Percentiles rank a stretch among this genome's conserved stretches.
Evolutionary conservation across 2,797 vertebrate species (phyloP).

Genomic region (Arremon aurantiirostris): DNA sequence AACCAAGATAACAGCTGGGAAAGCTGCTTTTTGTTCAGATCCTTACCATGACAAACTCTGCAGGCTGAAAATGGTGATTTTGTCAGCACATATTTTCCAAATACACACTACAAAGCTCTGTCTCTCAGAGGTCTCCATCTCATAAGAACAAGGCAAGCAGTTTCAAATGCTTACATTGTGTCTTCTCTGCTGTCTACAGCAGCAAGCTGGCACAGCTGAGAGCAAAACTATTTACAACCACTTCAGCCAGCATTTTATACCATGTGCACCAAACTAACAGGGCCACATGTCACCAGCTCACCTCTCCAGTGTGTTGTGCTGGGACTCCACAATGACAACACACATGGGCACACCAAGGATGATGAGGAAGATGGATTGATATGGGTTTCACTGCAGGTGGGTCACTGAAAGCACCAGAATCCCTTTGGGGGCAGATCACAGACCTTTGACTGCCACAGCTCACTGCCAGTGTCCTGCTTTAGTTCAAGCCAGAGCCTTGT

Average conservation of each 20-base stretch:
- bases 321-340: background rate
- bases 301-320: background rate
- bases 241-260: background rate
- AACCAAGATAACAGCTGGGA: background rate
- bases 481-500: background rate
- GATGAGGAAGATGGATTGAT: background rate
- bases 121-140: background rate
- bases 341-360: accelerated
- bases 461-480: background rate
- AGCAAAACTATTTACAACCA: background rate
- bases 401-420: background rate
- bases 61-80: background rate
- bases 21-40: background rate
- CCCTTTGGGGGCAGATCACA: background rate
- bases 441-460: background rate
- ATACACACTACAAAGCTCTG: background rate
- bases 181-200: background rate
- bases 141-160: background rate
- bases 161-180: background rate
- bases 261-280: too few relatives aligned
- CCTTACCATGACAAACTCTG: background rate
- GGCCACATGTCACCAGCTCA: background rate
- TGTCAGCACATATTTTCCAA: background rate
- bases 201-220: background rate
- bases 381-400: background rate